Conservation (phyloP, 2,797 vertebrate species). For the Pantherophis vulpinus region DNA sequence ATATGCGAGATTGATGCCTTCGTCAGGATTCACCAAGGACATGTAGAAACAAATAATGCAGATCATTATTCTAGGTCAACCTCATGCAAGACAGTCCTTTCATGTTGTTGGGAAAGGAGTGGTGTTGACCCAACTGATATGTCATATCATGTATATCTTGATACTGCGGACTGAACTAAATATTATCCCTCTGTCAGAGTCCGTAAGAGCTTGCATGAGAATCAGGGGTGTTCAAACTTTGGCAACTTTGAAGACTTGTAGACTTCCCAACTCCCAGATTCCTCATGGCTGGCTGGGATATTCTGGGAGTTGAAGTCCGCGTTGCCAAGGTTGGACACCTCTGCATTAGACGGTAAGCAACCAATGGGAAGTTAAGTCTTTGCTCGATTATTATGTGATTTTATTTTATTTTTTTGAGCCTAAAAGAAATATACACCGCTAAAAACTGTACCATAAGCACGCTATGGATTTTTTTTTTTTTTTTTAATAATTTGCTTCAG, state of each 20-base stretch:
- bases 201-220: background rate
- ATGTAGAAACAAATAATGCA: background rate
- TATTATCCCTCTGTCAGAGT: background rate
- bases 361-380: background rate
- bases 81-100: background rate
- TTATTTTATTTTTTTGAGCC: background rate
- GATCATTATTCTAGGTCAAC: background rate
- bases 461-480: constrained; percentile 11
- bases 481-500: constrained; percentile 45
- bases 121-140: background rate
- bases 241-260: background rate
- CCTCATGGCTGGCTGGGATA: too few relatives aligned
- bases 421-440: background rate
- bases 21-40: background rate
- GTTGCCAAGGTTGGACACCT: background rate
- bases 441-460: constrained; percentile 12
- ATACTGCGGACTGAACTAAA: background rate
- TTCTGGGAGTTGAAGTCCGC: background rate
- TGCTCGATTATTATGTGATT: constrained; percentile 12
- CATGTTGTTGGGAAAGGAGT: background rate
- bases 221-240: background rate
- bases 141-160: background rate
- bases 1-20: background rate
- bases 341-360: background rate
- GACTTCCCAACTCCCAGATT: background rate